Percentiles rank a stretch among this genome's conserved stretches.
Conservation (phyloP, 2,113 vertebrate genomes). For the Odocoileus hemionus region DNA sequence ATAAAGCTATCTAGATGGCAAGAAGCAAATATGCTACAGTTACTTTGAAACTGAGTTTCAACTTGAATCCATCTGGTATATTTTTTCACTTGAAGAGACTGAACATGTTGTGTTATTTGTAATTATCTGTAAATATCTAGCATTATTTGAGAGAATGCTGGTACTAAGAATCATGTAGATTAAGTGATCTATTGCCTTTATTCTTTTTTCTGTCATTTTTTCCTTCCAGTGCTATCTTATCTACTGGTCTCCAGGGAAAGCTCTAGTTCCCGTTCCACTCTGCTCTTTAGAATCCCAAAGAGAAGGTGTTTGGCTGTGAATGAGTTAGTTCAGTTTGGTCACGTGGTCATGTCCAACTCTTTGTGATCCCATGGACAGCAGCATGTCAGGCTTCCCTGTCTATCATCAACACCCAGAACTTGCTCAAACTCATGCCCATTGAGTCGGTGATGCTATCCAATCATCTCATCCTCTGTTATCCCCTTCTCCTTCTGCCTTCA, state of each 20-base stretch:
- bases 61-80: not conserved
- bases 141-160: not conserved
- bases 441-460: not conserved
- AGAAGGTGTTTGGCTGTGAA: not conserved
- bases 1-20: not conserved
- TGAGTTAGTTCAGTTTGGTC: not conserved
- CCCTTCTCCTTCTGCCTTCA: not conserved
- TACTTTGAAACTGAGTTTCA: not conserved
- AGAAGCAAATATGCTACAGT: not conserved
- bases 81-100: not conserved
- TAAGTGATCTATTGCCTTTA: not conserved
- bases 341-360: not conserved
- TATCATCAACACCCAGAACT: not conserved
- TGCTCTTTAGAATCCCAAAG: not conserved
- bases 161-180: not conserved
- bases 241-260: not conserved
- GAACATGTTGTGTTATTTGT: not conserved
- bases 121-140: not conserved
- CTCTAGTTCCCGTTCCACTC: not conserved
- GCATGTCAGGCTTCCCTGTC: not conserved
- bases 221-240: not conserved
- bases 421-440: not conserved
- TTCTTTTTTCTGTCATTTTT: not conserved
- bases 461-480: not conserved
- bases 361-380: not conserved